Evolutionary conservation across 2,888 invertebrate genomes (phyloP).

Genomic region (Acleris holmiana): DNA sequence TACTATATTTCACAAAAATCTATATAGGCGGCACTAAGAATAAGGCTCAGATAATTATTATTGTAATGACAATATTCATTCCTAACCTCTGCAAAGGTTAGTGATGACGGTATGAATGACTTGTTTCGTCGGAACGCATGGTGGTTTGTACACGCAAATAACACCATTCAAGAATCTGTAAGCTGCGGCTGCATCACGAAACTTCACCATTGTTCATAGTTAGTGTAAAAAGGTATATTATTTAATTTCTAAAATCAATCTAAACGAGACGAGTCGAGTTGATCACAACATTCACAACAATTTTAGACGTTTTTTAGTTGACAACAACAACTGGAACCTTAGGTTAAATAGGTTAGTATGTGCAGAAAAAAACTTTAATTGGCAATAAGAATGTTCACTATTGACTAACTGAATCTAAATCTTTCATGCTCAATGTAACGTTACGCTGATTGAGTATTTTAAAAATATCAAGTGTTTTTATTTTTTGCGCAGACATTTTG

Average conservation of each 20-base stretch:
- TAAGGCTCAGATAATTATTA: background rate
- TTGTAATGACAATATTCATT: constrained; percentile 9
- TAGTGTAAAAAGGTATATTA: background rate
- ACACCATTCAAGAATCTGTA: constrained; percentile 90
- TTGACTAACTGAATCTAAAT: too few species aligned
- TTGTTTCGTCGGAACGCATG: constrained; percentile 80
- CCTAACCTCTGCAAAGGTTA: constrained; percentile 88
- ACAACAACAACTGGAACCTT: too few species aligned
- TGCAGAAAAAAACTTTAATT: too few species aligned
- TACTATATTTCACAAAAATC: too few species aligned
- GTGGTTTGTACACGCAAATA: constrained; percentile 91
- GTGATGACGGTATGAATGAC: constrained; percentile 84
- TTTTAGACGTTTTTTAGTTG: constrained; percentile 2
- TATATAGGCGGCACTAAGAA: too few species aligned
- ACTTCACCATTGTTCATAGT: constrained; percentile 60
- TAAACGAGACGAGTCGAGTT: background rate
- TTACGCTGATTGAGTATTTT: too few species aligned
- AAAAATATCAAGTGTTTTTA: too few species aligned
- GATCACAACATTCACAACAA: background rate
- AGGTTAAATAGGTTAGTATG: too few species aligned
- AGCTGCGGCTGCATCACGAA: constrained; percentile 81
- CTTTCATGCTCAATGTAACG: too few species aligned
- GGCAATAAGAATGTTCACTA: too few species aligned
- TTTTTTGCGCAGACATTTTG: too few species aligned
- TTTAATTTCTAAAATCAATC: background rate